These are phyloP conservation scores for Condylostylus longicornis DNA, from an alignment of 1,140 invertebrate species.

Conservation along the genomic window DNA sequence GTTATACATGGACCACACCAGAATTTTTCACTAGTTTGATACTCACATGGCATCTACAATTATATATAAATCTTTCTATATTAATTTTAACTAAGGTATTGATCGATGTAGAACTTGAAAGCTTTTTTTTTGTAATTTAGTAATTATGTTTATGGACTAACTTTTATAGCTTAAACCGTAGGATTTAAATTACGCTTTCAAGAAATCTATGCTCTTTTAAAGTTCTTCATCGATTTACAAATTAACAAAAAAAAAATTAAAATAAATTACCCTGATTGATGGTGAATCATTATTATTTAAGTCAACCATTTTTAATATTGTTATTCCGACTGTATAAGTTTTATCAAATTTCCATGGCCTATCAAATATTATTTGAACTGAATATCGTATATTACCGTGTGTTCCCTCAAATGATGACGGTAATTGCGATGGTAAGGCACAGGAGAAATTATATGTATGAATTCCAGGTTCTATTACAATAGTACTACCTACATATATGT, in stretches of 20 bases:
- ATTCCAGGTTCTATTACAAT: slow-evolving; percentile 35
- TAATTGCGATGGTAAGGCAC: slow-evolving; percentile 38
- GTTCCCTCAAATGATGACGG: slow-evolving; percentile 59
- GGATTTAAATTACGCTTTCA: too few relatives aligned
- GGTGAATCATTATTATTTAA: slow-evolving; percentile 45
- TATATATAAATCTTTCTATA: too few relatives aligned
- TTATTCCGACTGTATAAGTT: slow-evolving; percentile 52
- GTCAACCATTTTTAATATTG: slow-evolving; percentile 53
- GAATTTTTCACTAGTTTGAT: slow-evolving; percentile 22
- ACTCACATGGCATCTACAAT: slow-evolving; percentile 20
- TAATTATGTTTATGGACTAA: slow-evolving; percentile 1
- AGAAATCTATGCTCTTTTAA: too few relatives aligned
- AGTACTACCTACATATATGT: too few relatives aligned
- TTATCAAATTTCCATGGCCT: slow-evolving; percentile 63
- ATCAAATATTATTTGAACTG: slow-evolving; percentile 47
- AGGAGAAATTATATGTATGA: slow-evolving; percentile 42
- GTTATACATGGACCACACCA: slow-evolving; percentile 28
- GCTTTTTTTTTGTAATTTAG: too few relatives aligned
- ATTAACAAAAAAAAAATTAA: not conserved
- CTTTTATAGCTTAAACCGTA: too few relatives aligned
- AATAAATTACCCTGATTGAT: slow-evolving; percentile 14
- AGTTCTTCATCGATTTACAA: too few relatives aligned
- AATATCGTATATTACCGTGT: slow-evolving; percentile 52
- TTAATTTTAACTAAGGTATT: too few relatives aligned
- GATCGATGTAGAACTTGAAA: too few relatives aligned